Base-by-base conservation (phyloP, 92 coral and sea anemone species). In the Epizoanthus ramosus region DNA sequence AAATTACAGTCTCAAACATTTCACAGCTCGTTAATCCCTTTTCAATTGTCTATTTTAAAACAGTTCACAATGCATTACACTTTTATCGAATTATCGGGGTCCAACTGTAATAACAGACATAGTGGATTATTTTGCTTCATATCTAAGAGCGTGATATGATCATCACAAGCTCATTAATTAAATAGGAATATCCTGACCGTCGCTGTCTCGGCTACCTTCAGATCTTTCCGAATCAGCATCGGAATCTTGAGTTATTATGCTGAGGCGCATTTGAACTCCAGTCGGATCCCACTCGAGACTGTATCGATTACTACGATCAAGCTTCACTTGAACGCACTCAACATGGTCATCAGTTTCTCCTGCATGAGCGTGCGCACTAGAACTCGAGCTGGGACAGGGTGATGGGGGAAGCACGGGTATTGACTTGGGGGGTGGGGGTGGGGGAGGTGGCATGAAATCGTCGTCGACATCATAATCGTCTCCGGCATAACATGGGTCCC, bases 281-380 rank as follows among this genome's bases (percentile, higher is more conserved):
- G 99, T 97, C 33, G 99, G 99, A 68, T 97, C 99, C 99, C 99
- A 97, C 74, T 97, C 99, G 66, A 97, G 89, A 87, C 99, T 97
- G 87, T 94, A 94, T 63, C 93, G 90, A 89, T 92, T 94, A 57
- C 87, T 83, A 6, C 90, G 98, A 41, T 91, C 95, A 17, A 84
- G 83, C 73, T 90, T 88, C 22, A 91, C 93, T 68, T 88, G 88
- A 65, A 85, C 87, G 66, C 88, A 89, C 79, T 90, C 94, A 58
- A 87, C 91, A 22, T 86, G 88, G 79, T 91, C 92, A 79, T 73
- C 83, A 58, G 88, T 75, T 56, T 88, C 83, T 35, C 63, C 86
- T 22, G 75, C 68, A 22, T 79, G 81, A 22, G 83, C 68, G 37
- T 45, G 83, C 83, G 68, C 84, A 77, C 82, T 22, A 23, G 82